Evolutionary conservation across 2,888 invertebrate genomes (phyloP).

Genomic region (Drosophila melanosoma): DNA sequence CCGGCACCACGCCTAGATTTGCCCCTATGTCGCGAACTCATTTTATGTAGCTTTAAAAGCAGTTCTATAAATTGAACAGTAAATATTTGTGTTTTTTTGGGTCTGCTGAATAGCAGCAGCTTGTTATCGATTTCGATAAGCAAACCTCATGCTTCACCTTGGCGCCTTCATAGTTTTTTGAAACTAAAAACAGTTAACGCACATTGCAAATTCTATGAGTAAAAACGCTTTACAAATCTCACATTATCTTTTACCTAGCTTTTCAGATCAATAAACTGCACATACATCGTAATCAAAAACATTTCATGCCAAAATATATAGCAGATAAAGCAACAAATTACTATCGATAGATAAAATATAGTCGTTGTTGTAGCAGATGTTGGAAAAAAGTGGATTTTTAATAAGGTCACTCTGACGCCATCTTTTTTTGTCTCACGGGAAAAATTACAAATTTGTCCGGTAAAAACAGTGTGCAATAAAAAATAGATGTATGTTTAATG

Average conservation of each 20-base stretch:
- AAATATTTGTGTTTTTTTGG: not conserved
- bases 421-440: slow-evolving; percentile 56
- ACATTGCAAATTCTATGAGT: not conserved
- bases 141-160: slow-evolving; percentile 1
- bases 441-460: slow-evolving; percentile 71
- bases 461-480: slow-evolving; percentile 61
- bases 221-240: too few relatives aligned
- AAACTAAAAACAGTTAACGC: not conserved
- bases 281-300: not conserved
- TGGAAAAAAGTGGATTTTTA: slow-evolving; percentile 37
- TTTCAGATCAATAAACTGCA: not conserved
- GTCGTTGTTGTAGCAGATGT: slow-evolving; percentile 29
- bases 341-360: slow-evolving; percentile 18
- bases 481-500: slow-evolving; percentile 47
- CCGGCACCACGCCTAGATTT: slow-evolving; percentile 62
- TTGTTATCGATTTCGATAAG: slow-evolving; percentile 22
- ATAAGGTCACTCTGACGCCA: slow-evolving; percentile 61
- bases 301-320: not conserved
- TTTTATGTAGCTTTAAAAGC: slow-evolving; percentile 33
- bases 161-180: slow-evolving; percentile 3
- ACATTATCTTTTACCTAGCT: not conserved
- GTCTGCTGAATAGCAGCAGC: not conserved
- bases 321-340: not conserved
- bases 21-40: slow-evolving; percentile 74
- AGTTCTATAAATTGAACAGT: not conserved